phyloP scores from a whole-genome alignment of 1,140 invertebrate genomes.

The Leptinotarsa undecemlineata region DNA sequence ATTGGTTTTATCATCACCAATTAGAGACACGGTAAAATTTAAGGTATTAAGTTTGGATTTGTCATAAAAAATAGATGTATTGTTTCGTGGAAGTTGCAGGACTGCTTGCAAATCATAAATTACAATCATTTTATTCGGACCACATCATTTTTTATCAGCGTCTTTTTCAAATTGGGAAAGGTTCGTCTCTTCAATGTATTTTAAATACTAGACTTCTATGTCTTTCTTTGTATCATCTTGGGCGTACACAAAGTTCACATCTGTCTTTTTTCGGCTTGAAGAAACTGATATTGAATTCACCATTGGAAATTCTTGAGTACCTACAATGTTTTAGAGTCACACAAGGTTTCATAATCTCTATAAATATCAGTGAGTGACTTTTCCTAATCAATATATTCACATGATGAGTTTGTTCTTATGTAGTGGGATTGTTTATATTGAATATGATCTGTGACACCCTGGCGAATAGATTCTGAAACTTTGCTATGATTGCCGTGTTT shows the following conservation, averaged over 20 bases:
- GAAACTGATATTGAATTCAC: too few species aligned
- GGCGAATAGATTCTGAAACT: background rate
- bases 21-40: constrained; percentile 46
- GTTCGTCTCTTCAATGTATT: background rate
- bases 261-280: background rate
- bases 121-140: background rate
- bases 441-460: background rate
- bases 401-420: background rate
- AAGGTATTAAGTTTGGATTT: constrained; percentile 43
- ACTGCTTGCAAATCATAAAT: constrained; percentile 25
- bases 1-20: too few species aligned
- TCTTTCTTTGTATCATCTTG: too few species aligned
- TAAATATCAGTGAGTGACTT: background rate
- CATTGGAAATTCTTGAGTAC: too few species aligned
- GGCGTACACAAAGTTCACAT: background rate
- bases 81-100: constrained; percentile 32
- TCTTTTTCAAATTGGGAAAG: background rate
- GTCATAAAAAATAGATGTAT: constrained; percentile 42
- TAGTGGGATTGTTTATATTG: background rate
- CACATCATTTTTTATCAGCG: background rate
- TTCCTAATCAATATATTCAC: background rate
- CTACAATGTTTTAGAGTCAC: too few species aligned
- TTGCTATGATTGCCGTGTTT: background rate
- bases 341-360: background rate
- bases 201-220: too few species aligned